Evolutionary conservation across 1,140 invertebrate species (phyloP), one percentile per base, ranked within the genome.

Genomic region (Mycetomoellerius zeteki): DNA sequence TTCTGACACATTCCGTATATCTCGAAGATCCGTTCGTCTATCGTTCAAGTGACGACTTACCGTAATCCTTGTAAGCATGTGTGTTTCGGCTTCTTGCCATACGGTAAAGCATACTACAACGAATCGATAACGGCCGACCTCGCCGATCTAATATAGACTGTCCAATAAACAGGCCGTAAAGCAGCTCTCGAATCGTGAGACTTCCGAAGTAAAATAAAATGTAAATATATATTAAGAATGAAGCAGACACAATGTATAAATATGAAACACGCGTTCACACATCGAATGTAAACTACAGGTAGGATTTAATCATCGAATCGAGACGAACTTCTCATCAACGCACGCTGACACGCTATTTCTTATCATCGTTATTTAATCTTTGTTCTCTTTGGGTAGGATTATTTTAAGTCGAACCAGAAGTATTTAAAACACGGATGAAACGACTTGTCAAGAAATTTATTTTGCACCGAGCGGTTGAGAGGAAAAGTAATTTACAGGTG

Each of bases 221-320:
- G 80, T 84, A 84, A 84, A 84, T 84, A 84, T 75, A 84, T 47
- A 37, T 73, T 75, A 75, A 50, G 19, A 54, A 3, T 21, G 54
- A 72, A 72, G 67, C 47, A 43, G n/a, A 58, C 14, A 72, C 19
- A 24, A 27, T 82, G 67, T 82, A 82, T 58, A 73, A 72, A 58
- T 82, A 58, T 14, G 54, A 58, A 7, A 50, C 80, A 16, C 67
- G 54, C 8, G 14, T 30, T 19, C 52, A 27, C 77, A 56, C 78
- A 81, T 84, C 69, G 69, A 84, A 84, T 73, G 54, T 84, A 84
- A 84, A 84, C 43, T 75, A 50, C 37, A 62, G 27, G 27, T 82
- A 73, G 21, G 3, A 58, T 64, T 60, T 82, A 47, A 73, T 58
- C 33, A 71, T 24, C 33, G 52, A 60, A 56, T 56, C 65, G 65